phyloP scores from a whole-genome alignment of 2,888 invertebrate genomes.

The Nezara viridula region DNA sequence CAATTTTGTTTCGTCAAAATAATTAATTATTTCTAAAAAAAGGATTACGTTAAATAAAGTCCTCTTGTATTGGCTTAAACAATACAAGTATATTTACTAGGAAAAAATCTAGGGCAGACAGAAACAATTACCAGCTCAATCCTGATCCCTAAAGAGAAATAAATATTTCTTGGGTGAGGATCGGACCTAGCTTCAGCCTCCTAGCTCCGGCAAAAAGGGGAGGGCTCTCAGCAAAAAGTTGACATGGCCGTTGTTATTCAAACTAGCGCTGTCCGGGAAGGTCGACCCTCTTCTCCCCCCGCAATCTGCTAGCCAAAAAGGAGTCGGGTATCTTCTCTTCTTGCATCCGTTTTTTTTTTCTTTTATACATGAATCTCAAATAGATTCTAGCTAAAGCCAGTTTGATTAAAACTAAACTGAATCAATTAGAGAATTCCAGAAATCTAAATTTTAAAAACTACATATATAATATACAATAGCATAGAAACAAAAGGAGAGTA shows the following conservation, averaged over 20 bases:
- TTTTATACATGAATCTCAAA: not conserved
- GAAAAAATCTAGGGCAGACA: not conserved
- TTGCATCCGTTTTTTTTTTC: not conserved
- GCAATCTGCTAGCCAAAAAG: not conserved
- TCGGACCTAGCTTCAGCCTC: not conserved
- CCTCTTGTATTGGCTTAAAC: no score
- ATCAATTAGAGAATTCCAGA: no score
- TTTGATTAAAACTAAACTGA: not conserved
- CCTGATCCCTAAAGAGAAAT: not conserved
- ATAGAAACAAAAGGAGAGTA: no score
- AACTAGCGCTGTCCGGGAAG: not conserved
- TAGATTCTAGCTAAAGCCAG: not conserved
- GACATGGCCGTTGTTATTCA: conserved; percentile 5
- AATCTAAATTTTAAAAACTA: no score
- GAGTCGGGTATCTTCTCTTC: not conserved
- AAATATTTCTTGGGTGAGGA: not conserved
- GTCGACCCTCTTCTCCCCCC: not conserved
- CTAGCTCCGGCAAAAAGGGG: not conserved
- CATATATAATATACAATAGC: no score
- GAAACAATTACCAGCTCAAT: not conserved
- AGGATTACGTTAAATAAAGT: no score
- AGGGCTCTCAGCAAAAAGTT: not conserved
- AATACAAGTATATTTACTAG: not conserved
- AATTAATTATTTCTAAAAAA: no score
- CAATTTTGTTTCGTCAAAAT: no score